phyloP scores from a whole-genome alignment of 2,797 vertebrate species.

The Molossus alvarezi region DNA sequence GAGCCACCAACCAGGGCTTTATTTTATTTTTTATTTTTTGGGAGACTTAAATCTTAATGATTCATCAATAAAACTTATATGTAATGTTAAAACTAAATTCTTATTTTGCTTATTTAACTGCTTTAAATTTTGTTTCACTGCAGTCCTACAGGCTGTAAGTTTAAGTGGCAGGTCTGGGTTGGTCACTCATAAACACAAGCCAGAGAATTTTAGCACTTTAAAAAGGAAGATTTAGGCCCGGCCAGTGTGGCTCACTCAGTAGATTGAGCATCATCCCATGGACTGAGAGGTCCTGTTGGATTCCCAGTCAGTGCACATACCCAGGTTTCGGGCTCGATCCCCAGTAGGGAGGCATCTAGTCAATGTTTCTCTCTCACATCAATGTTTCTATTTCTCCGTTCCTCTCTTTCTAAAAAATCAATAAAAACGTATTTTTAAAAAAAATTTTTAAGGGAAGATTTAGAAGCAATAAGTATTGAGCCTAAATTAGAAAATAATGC shows the following conservation, averaged over 20 bases:
- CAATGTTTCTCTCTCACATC: no score
- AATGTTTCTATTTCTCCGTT: no score
- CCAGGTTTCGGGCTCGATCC: no score
- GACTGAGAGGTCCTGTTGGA: no score
- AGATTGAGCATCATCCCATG: no score
- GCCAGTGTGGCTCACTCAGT: no score
- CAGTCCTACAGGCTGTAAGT: background rate
- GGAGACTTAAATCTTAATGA: conserved; percentile 48
- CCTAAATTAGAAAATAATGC: background rate
- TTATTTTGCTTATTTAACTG: conserved; percentile 48
- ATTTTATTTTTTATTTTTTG: conserved; percentile 50
- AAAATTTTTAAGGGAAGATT: background rate
- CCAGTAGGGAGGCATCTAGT: no score
- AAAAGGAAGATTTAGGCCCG: background rate
- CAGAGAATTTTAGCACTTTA: background rate
- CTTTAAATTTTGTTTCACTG: conserved; percentile 19
- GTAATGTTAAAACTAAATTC: conserved; percentile 7
- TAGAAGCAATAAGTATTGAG: background rate
- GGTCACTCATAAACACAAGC: background rate
- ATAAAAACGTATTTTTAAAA: no score
- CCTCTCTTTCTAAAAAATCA: no score
- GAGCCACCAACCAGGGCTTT: no score
- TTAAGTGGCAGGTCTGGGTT: background rate
- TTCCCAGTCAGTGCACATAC: no score
- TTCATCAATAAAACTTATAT: background rate